Evolutionary conservation across 2,888 invertebrate species (phyloP).

Genomic region (Gerris lacustris): DNA sequence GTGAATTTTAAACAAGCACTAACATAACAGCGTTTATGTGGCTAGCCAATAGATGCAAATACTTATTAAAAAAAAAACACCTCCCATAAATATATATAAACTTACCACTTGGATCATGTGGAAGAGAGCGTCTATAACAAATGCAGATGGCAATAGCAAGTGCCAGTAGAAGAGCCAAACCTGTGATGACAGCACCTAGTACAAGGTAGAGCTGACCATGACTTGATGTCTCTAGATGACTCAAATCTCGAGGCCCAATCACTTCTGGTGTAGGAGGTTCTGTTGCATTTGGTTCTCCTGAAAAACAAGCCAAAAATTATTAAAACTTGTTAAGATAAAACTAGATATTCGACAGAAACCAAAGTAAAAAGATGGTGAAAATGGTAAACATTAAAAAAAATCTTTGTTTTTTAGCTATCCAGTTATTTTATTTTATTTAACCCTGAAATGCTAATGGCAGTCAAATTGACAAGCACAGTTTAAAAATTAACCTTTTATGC

Average conservation of each 20-base stretch:
- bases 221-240: constrained; percentile 19
- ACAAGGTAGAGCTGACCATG: constrained; percentile 42
- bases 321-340: constrained; percentile 1
- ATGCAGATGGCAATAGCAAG: constrained; percentile 30
- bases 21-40: too few relatives aligned
- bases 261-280: constrained; percentile 23
- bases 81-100: too few relatives aligned
- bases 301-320: constrained; percentile 11
- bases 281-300: constrained; percentile 26
- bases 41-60: too few relatives aligned
- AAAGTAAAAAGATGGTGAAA: not conserved
- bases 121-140: constrained; percentile 28
- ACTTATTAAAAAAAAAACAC: too few relatives aligned
- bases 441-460: too few relatives aligned
- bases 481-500: too few relatives aligned
- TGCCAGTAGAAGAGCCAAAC: constrained; percentile 39
- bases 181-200: constrained; percentile 45
- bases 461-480: too few relatives aligned
- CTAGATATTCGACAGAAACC: not conserved
- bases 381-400: not conserved
- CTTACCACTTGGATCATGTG: constrained; percentile 23
- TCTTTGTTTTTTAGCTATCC: not conserved
- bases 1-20: too few relatives aligned
- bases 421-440: too few relatives aligned
- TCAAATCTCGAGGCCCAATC: constrained; percentile 16